A percentile compares a stretch with the other conserved stretches of the same genome.
Evolutionary conservation across 2,113 vertebrate species (phyloP).

Genomic region (Monopterus albus): DNA sequence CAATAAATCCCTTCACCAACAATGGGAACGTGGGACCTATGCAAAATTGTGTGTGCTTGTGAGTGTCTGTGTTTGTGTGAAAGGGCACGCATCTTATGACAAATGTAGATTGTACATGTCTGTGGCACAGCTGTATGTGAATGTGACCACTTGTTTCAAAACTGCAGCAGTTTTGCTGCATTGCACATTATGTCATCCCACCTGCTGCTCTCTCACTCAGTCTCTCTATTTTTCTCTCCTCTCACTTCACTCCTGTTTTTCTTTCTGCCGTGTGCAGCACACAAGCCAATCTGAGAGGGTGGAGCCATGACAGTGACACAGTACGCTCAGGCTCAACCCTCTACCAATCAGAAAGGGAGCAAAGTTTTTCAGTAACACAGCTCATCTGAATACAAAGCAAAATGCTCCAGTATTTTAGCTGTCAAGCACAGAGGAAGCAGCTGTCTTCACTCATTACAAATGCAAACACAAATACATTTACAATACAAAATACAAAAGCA

Average conservation of each 20-base stretch:
- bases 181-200: constrained; percentile 82
- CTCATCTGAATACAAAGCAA: constrained; percentile 29
- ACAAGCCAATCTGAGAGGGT: constrained; percentile 56
- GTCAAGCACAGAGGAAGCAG: constrained; percentile 1
- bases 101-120: constrained; percentile 4
- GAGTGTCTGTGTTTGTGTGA: neutral
- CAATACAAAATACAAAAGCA: neutral
- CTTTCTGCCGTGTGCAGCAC: constrained; percentile 67
- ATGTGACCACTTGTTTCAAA: constrained; percentile 72
- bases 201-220: constrained; percentile 75
- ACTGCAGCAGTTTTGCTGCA: constrained; percentile 82
- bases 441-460: neutral
- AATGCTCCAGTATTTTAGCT: constrained; percentile 19
- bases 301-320: constrained; percentile 62
- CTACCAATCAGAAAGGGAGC: constrained; percentile 47
- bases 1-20: constrained; percentile 23
- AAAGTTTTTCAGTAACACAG: constrained; percentile 13
- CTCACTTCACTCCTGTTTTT: constrained; percentile 54
- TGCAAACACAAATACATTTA: neutral
- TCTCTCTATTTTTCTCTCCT: constrained; percentile 59
- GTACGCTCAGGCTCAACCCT: constrained; percentile 55
- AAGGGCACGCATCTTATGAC: neutral
- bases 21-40: constrained; percentile 4
- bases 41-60: neutral
- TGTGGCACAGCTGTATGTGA: constrained; percentile 34